Evolutionary conservation across 1,140 invertebrate species (phyloP), one percentile per base, ranked within the genome.

Genomic region (Oscheius sp.): DNA sequence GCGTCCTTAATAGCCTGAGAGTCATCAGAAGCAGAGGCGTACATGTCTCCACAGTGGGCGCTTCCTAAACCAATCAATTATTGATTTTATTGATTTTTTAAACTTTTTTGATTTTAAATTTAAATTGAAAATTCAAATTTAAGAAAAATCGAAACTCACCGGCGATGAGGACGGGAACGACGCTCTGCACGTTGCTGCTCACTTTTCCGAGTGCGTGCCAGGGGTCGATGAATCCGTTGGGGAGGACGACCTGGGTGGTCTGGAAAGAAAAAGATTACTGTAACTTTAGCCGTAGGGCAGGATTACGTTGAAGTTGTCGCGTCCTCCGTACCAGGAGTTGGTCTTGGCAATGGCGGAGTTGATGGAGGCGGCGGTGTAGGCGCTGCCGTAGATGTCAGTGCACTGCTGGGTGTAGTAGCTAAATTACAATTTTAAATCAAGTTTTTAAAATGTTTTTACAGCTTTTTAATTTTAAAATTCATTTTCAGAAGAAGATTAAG

Each of bases 151-250:
- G n/a, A n/a, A n/a, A n/a, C n/a, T n/a, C n/a, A n/a, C 68, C 74
- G 58, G 77, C 79, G 36, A 80, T 79, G 38, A 85, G 80, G 63
- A 78, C 73, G 10, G 87, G 79, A n/a, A 86, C 84, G 31, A 81
- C 82, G 49, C 82, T 78, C 7, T 28, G 7, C 61, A 79, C 78
- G 28, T 75, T 65, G 28, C 82, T 83, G 15, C 82, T 73, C 7
- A 83, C 80, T 13, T 87, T 79, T 29, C 86, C 90, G 32, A 95
- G 86, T 2, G 91, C 91, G 87, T 95, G 93, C 94, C 94, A 95
- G 2, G 93, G 94, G 87, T 96, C 94, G 63, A 94, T 90, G 1
- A 90, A 91, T 62, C 94, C 94, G 84, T 95, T 93, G 38, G 93
- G 91, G 84, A 91, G 94, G 1, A 94, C 89, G 29, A 94, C 90